Evolutionary conservation across 2,888 invertebrate species (phyloP).

Genomic region (Tridacna gigas): DNA sequence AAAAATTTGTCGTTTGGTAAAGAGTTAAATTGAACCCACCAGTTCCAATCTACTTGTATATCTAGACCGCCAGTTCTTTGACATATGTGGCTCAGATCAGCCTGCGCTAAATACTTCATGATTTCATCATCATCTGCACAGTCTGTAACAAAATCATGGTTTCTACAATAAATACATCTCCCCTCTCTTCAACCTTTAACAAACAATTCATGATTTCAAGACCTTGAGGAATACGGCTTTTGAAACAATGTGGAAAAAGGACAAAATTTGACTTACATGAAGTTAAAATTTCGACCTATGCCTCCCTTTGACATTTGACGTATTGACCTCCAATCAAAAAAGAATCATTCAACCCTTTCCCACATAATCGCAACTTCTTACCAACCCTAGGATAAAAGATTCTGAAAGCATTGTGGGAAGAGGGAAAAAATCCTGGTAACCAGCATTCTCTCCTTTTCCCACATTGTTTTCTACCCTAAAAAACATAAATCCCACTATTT

Average conservation of each 20-base stretch:
- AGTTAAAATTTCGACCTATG: too few species aligned
- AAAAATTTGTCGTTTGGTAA: too few species aligned
- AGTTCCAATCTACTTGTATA: constrained; percentile 85
- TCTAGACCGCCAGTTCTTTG: constrained; percentile 84
- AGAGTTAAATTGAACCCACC: constrained; percentile 81
- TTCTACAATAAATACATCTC: too few species aligned
- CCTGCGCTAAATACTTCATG: constrained; percentile 79
- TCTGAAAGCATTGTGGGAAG: not conserved
- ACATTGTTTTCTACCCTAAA: too few species aligned
- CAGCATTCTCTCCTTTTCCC: not conserved
- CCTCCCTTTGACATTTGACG: too few species aligned
- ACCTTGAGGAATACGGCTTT: too few species aligned
- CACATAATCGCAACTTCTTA: too few species aligned
- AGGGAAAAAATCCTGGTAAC: not conserved
- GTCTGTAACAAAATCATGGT: constrained; percentile 44
- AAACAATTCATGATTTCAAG: not conserved
- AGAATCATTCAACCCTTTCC: too few species aligned
- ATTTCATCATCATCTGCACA: constrained; percentile 77
- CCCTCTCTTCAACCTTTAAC: not conserved
- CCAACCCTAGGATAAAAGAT: too few species aligned
- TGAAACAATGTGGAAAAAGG: not conserved
- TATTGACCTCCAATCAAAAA: too few species aligned
- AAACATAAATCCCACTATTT: too few species aligned
- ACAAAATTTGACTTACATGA: too few species aligned
- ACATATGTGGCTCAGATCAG: constrained; percentile 78